phyloP scores from a whole-genome alignment of 2,797 vertebrate species.

The Euphonia xanthogaster region DNA sequence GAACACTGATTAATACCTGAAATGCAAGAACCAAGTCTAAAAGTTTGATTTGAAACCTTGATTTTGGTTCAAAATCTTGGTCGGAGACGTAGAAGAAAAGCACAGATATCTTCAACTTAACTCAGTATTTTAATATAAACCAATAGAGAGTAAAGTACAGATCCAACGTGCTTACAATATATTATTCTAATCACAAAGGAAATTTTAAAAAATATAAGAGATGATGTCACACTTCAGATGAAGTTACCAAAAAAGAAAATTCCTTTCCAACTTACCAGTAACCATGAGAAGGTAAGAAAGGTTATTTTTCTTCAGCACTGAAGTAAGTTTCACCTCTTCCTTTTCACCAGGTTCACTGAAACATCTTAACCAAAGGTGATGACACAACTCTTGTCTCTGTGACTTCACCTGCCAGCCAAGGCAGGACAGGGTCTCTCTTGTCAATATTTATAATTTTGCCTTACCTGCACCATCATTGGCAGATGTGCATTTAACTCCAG shows the following conservation, averaged over 20 bases:
- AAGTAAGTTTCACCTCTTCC: neutral
- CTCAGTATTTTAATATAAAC: neutral
- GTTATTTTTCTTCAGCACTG: neutral
- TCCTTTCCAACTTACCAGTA: neutral
- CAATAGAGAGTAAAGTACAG: neutral
- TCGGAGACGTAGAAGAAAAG: neutral
- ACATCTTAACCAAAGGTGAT: neutral
- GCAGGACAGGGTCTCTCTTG: neutral
- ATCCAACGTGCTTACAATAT: too few species aligned
- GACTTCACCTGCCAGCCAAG: neutral
- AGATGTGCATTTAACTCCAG: slow-evolving; percentile 28
- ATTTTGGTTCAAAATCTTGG: neutral
- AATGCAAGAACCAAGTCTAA: neutral
- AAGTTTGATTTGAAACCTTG: neutral
- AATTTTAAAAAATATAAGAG: neutral
- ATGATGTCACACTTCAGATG: neutral
- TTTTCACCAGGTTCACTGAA: neutral
- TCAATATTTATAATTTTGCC: slow-evolving; percentile 9
- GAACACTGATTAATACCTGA: neutral
- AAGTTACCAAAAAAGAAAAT: neutral
- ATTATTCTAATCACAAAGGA: neutral
- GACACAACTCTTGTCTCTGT: neutral
- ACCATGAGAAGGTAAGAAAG: neutral
- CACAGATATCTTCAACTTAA: neutral
- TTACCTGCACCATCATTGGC: neutral